Base-by-base conservation (phyloP, 2,113 vertebrate species). In the Sander vitreus region DNA sequence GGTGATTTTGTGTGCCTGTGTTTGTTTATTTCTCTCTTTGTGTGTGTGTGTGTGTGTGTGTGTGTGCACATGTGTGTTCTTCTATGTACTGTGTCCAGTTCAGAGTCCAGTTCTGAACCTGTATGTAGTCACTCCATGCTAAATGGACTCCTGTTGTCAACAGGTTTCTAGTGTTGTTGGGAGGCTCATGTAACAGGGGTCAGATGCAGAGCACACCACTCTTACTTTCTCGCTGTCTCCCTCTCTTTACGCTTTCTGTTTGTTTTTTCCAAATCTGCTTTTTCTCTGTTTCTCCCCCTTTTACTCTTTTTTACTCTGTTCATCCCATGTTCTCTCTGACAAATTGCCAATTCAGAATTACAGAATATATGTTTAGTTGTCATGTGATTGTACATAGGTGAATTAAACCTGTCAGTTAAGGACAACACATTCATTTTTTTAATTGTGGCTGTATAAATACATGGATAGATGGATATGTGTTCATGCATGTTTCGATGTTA, bases 111-210 rank as follows among this genome's bases (percentile, higher is more conserved):
- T 60, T 76, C 67, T 76, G 62, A 76, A 36, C 48, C 74, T 53
- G 12, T 14, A 39, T 68, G 78, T 81, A 71, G 80, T 80, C 76
- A 72, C 84, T 84, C 66, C 33, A 36, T 73, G 69, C 87, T 89
- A 90, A 93, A 93, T 88, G 83, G 89, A 89, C 82, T 93, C 82
- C 73, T 57, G 80, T 87, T 91, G 93, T 92, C 90, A 85, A 92
- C 91, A 90, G 60, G 67, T 81, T 80, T 75, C 85, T 77, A 58
- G 83, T 85, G 75, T 83, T 85, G 81, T 85, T 33, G 33, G 51
- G 76, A 83, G 81, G 55, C 71, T 91, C 63, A 10, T 84, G 70
- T 81, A 86, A 78, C 91, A 88, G 76, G 77, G 90, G 86, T 93
- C 88, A 93, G 71, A 89, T 66, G 71, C 25, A 66, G 85, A 80